These are phyloP conservation scores for Drosophila santomea DNA, from an alignment of 1,140 invertebrate genomes.

Conservation along the genomic window DNA sequence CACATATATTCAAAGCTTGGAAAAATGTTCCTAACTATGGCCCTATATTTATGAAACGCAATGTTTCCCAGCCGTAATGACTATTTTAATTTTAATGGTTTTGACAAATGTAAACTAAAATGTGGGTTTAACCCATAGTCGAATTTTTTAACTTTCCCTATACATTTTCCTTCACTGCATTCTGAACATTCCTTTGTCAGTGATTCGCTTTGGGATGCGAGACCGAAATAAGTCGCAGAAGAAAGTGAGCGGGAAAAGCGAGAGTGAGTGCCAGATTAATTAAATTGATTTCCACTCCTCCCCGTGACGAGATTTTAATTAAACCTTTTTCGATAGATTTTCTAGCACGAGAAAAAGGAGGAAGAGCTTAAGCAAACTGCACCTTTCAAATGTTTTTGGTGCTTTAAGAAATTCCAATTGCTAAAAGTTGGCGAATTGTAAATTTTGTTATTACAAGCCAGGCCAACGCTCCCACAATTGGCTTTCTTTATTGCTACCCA, in stretches of 20 bases:
- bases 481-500: constrained; percentile 23
- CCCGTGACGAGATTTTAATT: constrained; percentile 34
- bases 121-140: constrained; percentile 14
- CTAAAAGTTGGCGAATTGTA: constrained; percentile 55
- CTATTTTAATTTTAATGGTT: constrained; percentile 71
- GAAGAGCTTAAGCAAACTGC: constrained; percentile 14
- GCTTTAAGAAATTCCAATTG: constrained; percentile 17
- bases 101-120: constrained; percentile 45
- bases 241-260: constrained; percentile 26
- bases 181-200: constrained; percentile 33
- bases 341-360: not conserved
- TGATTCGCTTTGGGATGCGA: constrained; percentile 24
- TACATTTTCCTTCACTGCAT: constrained; percentile 8
- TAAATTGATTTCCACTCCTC: constrained; percentile 41
- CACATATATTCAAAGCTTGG: no score
- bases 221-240: constrained; percentile 21
- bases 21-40: no score
- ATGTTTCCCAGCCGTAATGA: constrained; percentile 2
- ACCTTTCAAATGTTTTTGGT: not conserved
- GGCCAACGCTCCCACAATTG: constrained; percentile 37
- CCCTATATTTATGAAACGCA: not conserved
- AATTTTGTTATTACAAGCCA: constrained; percentile 61
- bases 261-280: constrained; percentile 49
- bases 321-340: constrained; percentile 31
- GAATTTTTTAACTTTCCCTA: constrained; percentile 20